Percentiles rank a stretch among this genome's conserved stretches.
phyloP scores from a whole-genome alignment of 2,888 invertebrate species.

The Limnephilus auricula region DNA sequence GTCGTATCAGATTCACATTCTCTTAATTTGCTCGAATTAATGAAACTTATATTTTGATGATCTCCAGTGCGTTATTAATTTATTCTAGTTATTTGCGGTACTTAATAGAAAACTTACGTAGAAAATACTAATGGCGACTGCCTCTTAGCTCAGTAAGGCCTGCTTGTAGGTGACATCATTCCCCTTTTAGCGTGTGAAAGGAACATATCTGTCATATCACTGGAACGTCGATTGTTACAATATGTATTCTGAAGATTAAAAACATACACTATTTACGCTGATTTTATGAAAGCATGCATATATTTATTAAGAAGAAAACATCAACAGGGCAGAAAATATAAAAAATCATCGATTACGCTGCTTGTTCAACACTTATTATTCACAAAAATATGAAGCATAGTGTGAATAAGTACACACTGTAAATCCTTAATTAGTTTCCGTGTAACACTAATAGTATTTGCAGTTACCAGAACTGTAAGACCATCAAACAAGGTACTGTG shows the following conservation, averaged over 20 bases:
- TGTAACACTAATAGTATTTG: background rate
- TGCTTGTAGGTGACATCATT: background rate
- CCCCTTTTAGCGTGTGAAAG: background rate
- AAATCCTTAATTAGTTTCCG: background rate
- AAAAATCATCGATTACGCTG: background rate
- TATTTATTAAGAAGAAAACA: background rate
- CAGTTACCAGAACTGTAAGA: background rate
- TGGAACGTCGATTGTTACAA: background rate
- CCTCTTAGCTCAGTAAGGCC: background rate
- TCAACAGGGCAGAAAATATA: background rate
- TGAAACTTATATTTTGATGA: background rate
- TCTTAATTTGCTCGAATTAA: background rate
- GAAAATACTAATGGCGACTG: background rate
- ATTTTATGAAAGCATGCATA: background rate
- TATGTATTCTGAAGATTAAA: background rate
- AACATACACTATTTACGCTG: background rate
- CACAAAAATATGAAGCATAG: background rate
- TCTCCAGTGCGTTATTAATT: background rate
- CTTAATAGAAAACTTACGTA: background rate
- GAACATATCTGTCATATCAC: background rate
- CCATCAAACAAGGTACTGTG: background rate
- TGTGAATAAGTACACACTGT: background rate
- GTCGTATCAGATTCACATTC: background rate
- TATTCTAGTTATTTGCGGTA: constrained; percentile 3
- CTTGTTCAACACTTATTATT: background rate